Percentiles rank a stretch among this genome's conserved stretches.
Conservation (phyloP, 2,888 invertebrate species). For the Eubasilissa splendida region DNA sequence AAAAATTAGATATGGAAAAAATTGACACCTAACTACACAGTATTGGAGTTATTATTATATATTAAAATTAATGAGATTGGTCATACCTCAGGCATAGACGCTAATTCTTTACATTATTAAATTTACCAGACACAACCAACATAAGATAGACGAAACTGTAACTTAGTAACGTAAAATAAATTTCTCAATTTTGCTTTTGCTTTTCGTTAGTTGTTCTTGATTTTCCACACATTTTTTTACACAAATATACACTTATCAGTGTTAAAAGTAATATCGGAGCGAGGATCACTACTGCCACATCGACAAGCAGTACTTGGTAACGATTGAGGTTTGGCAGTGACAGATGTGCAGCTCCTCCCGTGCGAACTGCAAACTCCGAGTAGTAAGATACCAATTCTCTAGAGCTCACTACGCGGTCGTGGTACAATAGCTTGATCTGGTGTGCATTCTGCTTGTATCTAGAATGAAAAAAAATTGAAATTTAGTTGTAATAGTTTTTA, state of each 20-base stretch:
- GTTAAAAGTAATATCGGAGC: conserved; percentile 23
- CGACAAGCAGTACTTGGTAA: conserved; percentile 47
- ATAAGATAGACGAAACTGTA: too few species aligned
- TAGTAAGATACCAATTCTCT: conserved; percentile 50
- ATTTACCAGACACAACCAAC: too few species aligned
- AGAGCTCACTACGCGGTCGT: conserved; percentile 54
- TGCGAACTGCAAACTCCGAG: conserved; percentile 51
- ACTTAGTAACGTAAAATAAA: too few species aligned
- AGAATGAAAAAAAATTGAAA: neutral
- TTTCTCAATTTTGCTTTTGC: too few species aligned
- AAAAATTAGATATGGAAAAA: too few species aligned
- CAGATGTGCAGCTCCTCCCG: conserved; percentile 51
- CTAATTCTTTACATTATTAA: too few species aligned
- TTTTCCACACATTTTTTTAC: conserved; percentile 23
- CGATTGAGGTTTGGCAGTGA: conserved; percentile 41
- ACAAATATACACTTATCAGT: neutral
- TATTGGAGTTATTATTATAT: too few species aligned
- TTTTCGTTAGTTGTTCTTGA: neutral
- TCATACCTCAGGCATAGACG: too few species aligned
- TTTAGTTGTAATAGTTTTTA: too few species aligned
- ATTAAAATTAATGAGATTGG: too few species aligned
- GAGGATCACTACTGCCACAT: conserved; percentile 39
- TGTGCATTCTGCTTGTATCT: conserved; percentile 53
- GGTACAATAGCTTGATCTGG: conserved; percentile 40
- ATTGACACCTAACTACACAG: too few species aligned